Evolutionary conservation across 2,888 invertebrate genomes (phyloP).

Genomic region (Pachymerium ferrugineum): DNA sequence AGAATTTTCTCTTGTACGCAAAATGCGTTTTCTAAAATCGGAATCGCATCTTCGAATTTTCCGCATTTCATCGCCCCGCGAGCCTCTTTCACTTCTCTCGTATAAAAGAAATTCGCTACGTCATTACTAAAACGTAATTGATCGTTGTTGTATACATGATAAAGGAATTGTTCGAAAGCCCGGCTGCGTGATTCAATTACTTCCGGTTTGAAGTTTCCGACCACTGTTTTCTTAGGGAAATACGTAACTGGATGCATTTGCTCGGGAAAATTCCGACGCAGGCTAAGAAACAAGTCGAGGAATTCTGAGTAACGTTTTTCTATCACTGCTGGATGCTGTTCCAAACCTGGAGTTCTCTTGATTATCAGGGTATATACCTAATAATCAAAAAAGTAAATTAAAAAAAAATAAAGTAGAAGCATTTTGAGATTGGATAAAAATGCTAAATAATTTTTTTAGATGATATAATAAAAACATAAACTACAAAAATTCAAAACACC

Average conservation of each 20-base stretch:
- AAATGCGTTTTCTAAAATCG: constrained; percentile 43
- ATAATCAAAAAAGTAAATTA: too few relatives aligned
- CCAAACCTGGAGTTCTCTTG: constrained; percentile 29
- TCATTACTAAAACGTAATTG: constrained; percentile 44
- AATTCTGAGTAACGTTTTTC: constrained; percentile 48
- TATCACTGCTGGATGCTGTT: constrained; percentile 42
- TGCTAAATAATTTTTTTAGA: too few relatives aligned
- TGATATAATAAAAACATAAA: background rate
- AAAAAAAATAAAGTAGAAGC: too few relatives aligned
- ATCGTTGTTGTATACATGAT: constrained; percentile 44
- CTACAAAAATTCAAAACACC: background rate
- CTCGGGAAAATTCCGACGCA: constrained; percentile 41
- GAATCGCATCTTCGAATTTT: constrained; percentile 43
- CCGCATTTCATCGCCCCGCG: constrained; percentile 41
- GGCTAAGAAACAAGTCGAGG: constrained; percentile 42
- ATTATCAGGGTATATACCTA: constrained; percentile 29
- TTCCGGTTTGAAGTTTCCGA: constrained; percentile 47
- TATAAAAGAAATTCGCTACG: constrained; percentile 46
- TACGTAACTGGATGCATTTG: constrained; percentile 42
- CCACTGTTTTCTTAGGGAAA: constrained; percentile 48
- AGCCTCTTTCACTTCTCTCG: constrained; percentile 43
- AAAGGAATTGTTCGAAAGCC: constrained; percentile 48
- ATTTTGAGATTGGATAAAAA: too few relatives aligned
- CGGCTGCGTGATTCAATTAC: constrained; percentile 47
- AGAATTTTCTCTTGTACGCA: constrained; percentile 45